Base-by-base conservation (phyloP, 2,888 invertebrate genomes). In the Gisinianus flammeolus region DNA sequence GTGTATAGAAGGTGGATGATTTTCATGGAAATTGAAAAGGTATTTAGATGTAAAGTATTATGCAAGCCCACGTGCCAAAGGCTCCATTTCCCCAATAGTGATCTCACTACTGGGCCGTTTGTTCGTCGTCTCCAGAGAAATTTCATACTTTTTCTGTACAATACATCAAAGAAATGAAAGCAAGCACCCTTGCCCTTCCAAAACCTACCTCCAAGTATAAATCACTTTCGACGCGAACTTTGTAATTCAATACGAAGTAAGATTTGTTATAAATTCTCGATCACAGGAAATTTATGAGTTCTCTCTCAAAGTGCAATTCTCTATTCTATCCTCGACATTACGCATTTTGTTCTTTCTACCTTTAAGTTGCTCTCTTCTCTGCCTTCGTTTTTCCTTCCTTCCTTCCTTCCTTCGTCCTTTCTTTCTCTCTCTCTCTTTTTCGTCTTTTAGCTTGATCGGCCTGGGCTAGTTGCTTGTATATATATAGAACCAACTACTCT, bases 231-330 rank as follows among this genome's bases (percentile, higher is more conserved):
- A 83, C 83, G 79, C 79, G 79, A 83, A 83, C 83, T 83, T 83
- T 81, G 83, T 83, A 83, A 83, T 83, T 83, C 83, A 83, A 83
- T 80, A 81, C 80, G 82, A 81, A 74, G 81, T 79, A 82, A 79
- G 81, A 83, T 81, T 83, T 83, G 83, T 83, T 83, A 83, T 83
- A 83, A 83, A 83, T 83, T 83, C 81, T 81, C 80, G 81, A 83
- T 82, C 81, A 81, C 77, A 79, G 79, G 78, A 80, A 83, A 83
- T 83, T 83, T 83, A 83, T 83, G 83, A 81, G 83, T 80, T 81
- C 79, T 80, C 73, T 58, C 58, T 74, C 66, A 24, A 74, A 74
- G 64, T 74, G 73, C 70, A 77, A 66, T 77, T 64, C 77, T 66
- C 62, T 64, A 62, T 70, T 52, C 77, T 71, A 71, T 70, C 64